Percentiles rank a stretch among this genome's conserved stretches.
These are phyloP conservation scores for Onychomys torridus DNA, from an alignment of 2,797 vertebrate genomes.

Conservation along the genomic window DNA sequence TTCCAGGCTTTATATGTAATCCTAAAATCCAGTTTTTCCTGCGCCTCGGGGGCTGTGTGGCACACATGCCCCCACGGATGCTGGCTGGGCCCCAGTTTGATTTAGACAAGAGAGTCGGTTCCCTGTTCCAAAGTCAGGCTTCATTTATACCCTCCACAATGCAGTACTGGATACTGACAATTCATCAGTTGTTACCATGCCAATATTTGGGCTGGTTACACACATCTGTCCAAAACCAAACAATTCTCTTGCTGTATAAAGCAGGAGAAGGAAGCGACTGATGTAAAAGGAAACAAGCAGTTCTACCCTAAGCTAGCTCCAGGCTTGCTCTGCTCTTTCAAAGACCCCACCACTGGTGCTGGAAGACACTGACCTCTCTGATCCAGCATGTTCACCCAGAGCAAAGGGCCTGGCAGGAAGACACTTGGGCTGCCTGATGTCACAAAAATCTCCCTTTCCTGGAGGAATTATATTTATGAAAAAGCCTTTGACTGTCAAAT, in stretches of 20 bases:
- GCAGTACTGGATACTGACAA: conserved; percentile 80
- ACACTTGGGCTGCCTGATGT: conserved; percentile 63
- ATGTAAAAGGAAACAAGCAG: conserved; percentile 73
- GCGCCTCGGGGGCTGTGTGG: not conserved
- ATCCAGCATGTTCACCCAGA: conserved; percentile 60
- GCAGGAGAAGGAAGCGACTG: conserved; percentile 80
- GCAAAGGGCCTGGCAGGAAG: conserved; percentile 68
- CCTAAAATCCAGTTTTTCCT: conserved; percentile 53
- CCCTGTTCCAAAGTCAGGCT: conserved; percentile 68
- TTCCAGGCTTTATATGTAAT: conserved; percentile 11
- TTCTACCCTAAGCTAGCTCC: conserved; percentile 70
- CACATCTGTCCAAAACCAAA: conserved; percentile 84
- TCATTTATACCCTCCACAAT: conserved; percentile 76
- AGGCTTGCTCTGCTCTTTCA: conserved; percentile 67
- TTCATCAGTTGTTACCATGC: conserved; percentile 78
- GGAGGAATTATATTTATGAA: conserved; percentile 74
- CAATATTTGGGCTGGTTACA: conserved; percentile 75
- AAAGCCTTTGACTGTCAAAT: conserved; percentile 77
- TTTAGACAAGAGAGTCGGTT: conserved; percentile 66
- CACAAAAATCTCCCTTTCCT: conserved; percentile 71
- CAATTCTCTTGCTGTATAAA: conserved; percentile 84
- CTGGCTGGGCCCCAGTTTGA: conserved; percentile 66
- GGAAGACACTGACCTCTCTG: conserved; percentile 70
- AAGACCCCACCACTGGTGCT: conserved; percentile 50
- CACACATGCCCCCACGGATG: not conserved